Percentiles rank a stretch among this genome's conserved stretches.
Conservation (phyloP, 2,797 vertebrate genomes). For the Hylomyscus alleni region DNA sequence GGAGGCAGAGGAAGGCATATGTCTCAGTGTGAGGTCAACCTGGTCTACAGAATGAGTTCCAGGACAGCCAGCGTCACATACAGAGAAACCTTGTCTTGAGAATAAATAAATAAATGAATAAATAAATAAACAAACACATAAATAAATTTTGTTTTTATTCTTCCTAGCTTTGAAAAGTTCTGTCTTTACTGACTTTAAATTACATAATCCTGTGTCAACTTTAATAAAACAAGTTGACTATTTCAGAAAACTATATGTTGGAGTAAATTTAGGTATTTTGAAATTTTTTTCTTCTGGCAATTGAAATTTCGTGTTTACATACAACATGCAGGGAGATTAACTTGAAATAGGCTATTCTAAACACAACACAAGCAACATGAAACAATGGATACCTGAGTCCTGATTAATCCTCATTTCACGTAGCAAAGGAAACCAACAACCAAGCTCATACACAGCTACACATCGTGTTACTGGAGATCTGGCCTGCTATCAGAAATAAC, state of each 20-base stretch:
- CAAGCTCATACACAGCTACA: conserved; percentile 45
- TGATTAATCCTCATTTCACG: conserved; percentile 70
- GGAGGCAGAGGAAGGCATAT: not conserved
- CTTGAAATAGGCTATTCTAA: conserved; percentile 72
- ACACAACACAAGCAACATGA: conserved; percentile 66
- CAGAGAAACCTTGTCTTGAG: not conserved
- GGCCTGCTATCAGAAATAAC: conserved; percentile 63
- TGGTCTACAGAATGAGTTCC: not conserved
- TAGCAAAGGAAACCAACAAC: conserved; percentile 62
- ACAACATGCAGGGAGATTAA: conserved; percentile 64
- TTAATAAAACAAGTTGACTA: conserved; percentile 50
- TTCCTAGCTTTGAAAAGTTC: not conserved
- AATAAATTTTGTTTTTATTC: not conserved
- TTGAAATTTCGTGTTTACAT: conserved; percentile 66
- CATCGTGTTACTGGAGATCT: conserved; percentile 46
- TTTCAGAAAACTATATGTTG: not conserved
- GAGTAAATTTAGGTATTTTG: conserved; percentile 44
- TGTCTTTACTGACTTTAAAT: conserved; percentile 5
- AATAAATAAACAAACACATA: too few relatives aligned
- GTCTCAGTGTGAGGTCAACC: not conserved
- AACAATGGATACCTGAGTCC: conserved; percentile 70
- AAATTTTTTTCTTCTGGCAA: conserved; percentile 62
- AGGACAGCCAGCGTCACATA: not conserved
- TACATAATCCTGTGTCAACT: conserved; percentile 33
- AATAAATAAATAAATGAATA: not conserved